A percentile compares a stretch with the other conserved stretches of the same genome.
Evolutionary conservation across 2,113 vertebrate genomes (phyloP).

Genomic region (Isurus oxyrinchus): DNA sequence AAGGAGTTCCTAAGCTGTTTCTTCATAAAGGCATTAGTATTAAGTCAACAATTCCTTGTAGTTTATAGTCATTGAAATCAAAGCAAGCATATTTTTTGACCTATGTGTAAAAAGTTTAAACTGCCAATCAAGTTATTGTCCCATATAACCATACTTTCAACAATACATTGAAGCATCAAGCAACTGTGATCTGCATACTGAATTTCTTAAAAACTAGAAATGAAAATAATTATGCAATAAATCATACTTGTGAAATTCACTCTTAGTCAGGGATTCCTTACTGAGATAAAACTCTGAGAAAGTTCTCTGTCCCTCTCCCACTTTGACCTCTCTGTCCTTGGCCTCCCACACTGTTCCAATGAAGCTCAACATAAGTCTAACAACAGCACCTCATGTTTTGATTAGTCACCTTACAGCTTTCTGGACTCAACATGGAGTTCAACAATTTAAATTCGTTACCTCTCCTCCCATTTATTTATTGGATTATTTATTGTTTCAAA

Average conservation of each 20-base stretch:
- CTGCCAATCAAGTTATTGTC: background rate
- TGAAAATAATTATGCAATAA: background rate
- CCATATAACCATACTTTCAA: background rate
- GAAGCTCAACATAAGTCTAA: background rate
- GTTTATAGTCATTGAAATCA: background rate
- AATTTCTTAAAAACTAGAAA: background rate
- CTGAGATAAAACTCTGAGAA: background rate
- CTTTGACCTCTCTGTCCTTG: background rate
- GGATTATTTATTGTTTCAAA: too few relatives aligned
- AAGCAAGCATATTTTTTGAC: background rate
- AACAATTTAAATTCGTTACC: background rate
- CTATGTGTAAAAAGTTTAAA: background rate
- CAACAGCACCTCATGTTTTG: background rate
- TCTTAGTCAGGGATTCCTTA: background rate
- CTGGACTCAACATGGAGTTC: background rate
- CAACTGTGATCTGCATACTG: background rate
- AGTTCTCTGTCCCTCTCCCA: background rate
- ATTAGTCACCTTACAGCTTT: background rate
- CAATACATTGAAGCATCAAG: background rate
- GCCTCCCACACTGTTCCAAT: background rate
- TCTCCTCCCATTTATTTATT: too few relatives aligned
- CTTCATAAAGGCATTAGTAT: background rate
- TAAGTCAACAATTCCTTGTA: background rate
- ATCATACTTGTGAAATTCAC: background rate
- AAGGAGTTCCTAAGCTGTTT: background rate